Evolutionary conservation across 2,113 vertebrate genomes (phyloP).

Genomic region (Alethe castanea): DNA sequence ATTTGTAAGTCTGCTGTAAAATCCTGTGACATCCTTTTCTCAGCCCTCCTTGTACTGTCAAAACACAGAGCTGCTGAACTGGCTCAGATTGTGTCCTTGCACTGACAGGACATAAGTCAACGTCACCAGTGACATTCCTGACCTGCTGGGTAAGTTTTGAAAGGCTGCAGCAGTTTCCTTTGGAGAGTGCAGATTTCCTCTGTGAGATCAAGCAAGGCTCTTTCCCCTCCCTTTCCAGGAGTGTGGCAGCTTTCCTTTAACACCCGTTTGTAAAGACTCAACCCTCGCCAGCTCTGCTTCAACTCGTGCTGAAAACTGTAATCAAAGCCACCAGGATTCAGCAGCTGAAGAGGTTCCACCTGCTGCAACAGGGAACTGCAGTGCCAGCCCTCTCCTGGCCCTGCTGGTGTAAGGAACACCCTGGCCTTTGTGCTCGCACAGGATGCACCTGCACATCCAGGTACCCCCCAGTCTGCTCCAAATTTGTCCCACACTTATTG

Average conservation of each 20-base stretch:
- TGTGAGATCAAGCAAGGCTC: neutral
- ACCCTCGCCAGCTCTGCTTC: neutral
- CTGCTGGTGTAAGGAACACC: neutral
- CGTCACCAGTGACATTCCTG: neutral
- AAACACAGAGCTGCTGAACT: neutral
- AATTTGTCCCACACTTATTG: neutral
- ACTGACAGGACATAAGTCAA: neutral
- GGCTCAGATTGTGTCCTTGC: neutral
- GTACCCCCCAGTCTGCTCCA: too few species aligned
- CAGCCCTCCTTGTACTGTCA: neutral
- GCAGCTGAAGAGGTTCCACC: neutral
- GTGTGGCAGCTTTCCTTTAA: neutral
- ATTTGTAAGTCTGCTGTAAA: neutral
- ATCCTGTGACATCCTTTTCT: neutral
- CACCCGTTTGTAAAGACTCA: neutral
- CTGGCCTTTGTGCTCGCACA: neutral
- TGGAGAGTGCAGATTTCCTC: neutral
- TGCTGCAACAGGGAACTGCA: neutral
- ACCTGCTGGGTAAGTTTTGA: neutral
- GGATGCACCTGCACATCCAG: neutral
- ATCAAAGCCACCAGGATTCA: neutral
- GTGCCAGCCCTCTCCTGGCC: neutral
- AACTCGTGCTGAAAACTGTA: neutral
- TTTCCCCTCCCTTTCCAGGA: neutral
- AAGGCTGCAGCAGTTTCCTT: neutral